phyloP scores from a whole-genome alignment of 64 coral and sea anemone species.

The Actinia equina region DNA sequence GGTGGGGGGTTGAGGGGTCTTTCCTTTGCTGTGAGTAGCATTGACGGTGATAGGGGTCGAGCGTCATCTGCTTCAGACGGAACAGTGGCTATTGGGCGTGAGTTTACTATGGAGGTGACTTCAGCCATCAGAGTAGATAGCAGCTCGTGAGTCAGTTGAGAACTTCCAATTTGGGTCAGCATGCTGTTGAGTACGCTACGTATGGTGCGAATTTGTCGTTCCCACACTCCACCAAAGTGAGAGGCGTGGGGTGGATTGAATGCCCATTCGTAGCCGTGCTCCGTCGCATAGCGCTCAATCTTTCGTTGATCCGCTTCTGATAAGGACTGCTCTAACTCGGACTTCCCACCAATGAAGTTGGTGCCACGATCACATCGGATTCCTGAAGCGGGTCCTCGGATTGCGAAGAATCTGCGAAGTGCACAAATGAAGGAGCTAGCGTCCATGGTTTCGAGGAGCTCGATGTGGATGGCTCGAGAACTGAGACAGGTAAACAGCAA shows the following conservation, averaged over 20 bases:
- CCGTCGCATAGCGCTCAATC: background rate
- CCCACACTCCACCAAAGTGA: constrained; percentile 18
- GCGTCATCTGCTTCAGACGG: constrained; percentile 16
- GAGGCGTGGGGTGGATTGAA: background rate
- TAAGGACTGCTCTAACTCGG: background rate
- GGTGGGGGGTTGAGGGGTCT: background rate
- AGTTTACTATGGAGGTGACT: constrained; percentile 13
- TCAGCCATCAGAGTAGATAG: constrained; percentile 18
- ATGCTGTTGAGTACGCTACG: background rate
- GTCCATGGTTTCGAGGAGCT: constrained; percentile 31
- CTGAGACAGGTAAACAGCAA: constrained; percentile 30
- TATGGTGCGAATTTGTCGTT: constrained; percentile 19
- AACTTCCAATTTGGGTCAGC: constrained; percentile 6
- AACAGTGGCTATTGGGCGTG: constrained; percentile 2
- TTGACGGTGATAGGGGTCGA: background rate
- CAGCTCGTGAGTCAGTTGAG: constrained; percentile 16
- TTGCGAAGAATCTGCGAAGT: constrained; percentile 26
- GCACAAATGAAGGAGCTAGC: constrained; percentile 54
- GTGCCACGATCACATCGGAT: constrained; percentile 44
- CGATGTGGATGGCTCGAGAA: constrained; percentile 40
- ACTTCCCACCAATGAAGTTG: constrained; percentile 37
- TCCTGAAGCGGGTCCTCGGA: constrained; percentile 5
- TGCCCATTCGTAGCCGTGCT: background rate
- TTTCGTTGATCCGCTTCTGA: background rate
- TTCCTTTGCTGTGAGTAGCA: constrained; percentile 1